phyloP scores from a whole-genome alignment of 2,113 vertebrate species.

The Alces alces region DNA sequence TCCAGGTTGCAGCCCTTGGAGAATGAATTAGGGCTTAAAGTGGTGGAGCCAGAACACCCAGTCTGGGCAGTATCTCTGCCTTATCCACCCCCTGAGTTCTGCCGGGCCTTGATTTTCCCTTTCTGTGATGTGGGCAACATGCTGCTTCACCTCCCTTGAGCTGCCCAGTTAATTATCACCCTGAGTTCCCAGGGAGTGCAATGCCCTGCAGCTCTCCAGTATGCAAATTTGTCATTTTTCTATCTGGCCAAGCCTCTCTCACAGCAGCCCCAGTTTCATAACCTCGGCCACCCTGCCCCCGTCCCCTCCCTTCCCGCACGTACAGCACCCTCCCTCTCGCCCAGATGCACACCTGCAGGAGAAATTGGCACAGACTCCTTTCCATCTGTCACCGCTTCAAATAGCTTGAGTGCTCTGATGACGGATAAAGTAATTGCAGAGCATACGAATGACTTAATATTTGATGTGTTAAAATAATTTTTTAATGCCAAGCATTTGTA shows the following conservation, averaged over 20 bases:
- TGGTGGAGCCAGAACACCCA: not conserved
- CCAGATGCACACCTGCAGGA: slow-evolving; percentile 84
- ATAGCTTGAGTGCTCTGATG: slow-evolving; percentile 81
- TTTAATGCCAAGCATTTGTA: slow-evolving; percentile 63
- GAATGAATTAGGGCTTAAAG: not conserved
- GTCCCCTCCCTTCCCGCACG: slow-evolving; percentile 74
- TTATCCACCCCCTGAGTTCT: not conserved
- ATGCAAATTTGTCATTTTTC: slow-evolving; percentile 59
- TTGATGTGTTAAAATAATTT: slow-evolving; percentile 79
- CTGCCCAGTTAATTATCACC: not conserved
- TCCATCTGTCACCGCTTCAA: slow-evolving; percentile 79
- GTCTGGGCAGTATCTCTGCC: not conserved
- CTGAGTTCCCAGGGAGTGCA: slow-evolving; percentile 48
- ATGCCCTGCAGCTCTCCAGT: slow-evolving; percentile 46
- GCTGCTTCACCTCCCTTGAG: not conserved
- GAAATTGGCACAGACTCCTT: slow-evolving; percentile 75
- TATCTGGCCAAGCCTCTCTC: slow-evolving; percentile 73
- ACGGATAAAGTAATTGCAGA: slow-evolving; percentile 86
- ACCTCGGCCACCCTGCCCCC: slow-evolving; percentile 64
- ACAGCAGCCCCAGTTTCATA: slow-evolving; percentile 77
- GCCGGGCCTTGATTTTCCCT: not conserved
- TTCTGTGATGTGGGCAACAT: not conserved
- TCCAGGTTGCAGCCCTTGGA: not conserved
- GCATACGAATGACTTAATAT: slow-evolving; percentile 84
- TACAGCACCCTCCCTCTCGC: slow-evolving; percentile 69